phyloP scores from a whole-genome alignment of 2,888 invertebrate genomes.

The Spatulosminthurus flaviceps region DNA sequence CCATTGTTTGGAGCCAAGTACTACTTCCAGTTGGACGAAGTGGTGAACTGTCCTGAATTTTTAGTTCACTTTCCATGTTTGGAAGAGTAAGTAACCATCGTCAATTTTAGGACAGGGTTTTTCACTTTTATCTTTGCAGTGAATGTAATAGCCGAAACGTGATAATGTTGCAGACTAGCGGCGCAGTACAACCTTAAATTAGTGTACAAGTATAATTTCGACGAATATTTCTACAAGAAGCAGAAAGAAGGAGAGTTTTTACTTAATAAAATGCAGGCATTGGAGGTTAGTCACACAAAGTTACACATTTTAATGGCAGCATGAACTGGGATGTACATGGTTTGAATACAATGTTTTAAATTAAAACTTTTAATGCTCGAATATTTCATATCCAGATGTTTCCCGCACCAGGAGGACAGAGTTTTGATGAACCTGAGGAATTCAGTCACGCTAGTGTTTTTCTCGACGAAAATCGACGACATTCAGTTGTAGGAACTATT shows the following conservation, averaged over 20 bases:
- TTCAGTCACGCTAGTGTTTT: conserved; percentile 78
- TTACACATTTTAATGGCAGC: too few species aligned
- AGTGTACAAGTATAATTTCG: conserved; percentile 72
- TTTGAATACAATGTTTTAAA: too few species aligned
- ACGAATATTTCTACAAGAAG: conserved; percentile 79
- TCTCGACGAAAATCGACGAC: conserved; percentile 67
- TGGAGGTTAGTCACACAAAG: conserved; percentile 74
- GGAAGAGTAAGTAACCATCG: conserved; percentile 73
- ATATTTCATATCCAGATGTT: conserved; percentile 74
- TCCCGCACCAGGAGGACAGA: conserved; percentile 70
- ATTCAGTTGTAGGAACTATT: conserved; percentile 78
- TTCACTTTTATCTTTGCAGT: too few species aligned
- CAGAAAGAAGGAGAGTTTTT: conserved; percentile 72
- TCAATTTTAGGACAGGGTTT: too few species aligned
- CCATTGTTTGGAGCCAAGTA: conserved; percentile 96
- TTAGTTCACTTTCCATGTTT: conserved; percentile 91
- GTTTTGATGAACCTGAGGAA: conserved; percentile 71
- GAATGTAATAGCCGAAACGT: too few species aligned
- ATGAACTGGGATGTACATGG: too few species aligned
- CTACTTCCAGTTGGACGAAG: conserved; percentile 93
- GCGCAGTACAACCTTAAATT: conserved; percentile 68
- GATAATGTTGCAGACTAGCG: conserved; percentile 67
- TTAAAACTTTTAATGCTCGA: too few species aligned
- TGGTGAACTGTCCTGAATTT: conserved; percentile 98
- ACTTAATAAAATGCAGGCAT: conserved; percentile 79